A percentile compares a stretch with the other conserved stretches of the same genome.
phyloP scores from a whole-genome alignment of 2,888 invertebrate genomes.

The Lithophane socia region DNA sequence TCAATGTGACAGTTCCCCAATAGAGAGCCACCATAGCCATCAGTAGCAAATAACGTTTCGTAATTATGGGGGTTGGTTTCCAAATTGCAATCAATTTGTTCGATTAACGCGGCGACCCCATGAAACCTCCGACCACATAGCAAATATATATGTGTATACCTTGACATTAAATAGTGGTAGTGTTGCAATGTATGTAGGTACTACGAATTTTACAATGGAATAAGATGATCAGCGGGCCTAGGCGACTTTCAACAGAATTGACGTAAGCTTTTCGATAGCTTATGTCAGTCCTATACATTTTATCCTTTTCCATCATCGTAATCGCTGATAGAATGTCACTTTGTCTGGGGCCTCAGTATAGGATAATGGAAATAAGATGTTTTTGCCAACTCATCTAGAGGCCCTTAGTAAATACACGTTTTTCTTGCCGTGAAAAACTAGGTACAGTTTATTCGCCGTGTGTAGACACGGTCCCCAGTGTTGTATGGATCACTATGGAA shows the following conservation, averaged over 20 bases:
- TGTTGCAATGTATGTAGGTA: constrained; percentile 1
- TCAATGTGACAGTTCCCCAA: constrained; percentile 8
- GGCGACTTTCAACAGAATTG: too few species aligned
- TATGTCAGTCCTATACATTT: too few species aligned
- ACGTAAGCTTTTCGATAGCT: too few species aligned
- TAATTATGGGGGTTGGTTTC: constrained; percentile 60
- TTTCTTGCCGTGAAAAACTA: too few species aligned
- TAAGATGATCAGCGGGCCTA: background rate
- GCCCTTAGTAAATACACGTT: too few species aligned
- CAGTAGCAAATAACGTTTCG: constrained; percentile 58
- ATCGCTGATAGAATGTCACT: too few species aligned
- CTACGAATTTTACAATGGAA: background rate
- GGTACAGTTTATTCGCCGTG: too few species aligned
- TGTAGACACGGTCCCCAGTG: too few species aligned
- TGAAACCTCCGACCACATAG: constrained; percentile 60
- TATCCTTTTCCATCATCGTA: too few species aligned
- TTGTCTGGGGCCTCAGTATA: too few species aligned
- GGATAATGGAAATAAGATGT: too few species aligned
- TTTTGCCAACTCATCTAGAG: background rate
- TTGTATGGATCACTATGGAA: too few species aligned
- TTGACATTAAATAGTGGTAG: constrained; percentile 25
- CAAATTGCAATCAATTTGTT: constrained; percentile 63
- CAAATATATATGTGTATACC: constrained; percentile 40
- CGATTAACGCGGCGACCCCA: constrained; percentile 58
- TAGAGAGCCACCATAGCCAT: constrained; percentile 42